These are phyloP conservation scores for Mastomys natalensis DNA, from an alignment of 2,113 vertebrate species.

Conservation along the genomic window DNA sequence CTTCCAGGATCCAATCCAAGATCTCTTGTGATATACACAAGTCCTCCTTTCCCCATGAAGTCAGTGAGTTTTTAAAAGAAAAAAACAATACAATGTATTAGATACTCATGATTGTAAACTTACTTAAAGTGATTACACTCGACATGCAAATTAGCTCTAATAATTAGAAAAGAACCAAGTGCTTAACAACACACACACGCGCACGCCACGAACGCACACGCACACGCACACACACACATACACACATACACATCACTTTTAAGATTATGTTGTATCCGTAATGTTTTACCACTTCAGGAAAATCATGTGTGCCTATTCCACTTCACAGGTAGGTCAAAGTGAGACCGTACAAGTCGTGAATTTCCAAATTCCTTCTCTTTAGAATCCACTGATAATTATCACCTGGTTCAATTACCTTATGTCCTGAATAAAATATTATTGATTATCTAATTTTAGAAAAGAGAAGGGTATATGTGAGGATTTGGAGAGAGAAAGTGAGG, in stretches of 20 bases:
- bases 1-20: background rate
- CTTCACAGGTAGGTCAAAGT: background rate
- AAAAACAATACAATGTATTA: background rate
- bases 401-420: background rate
- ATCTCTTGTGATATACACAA: background rate
- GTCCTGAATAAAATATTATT: background rate
- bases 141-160: background rate
- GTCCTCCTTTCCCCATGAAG: background rate
- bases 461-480: fast-evolving
- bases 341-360: background rate
- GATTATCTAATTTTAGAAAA: background rate
- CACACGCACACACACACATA: too few relatives aligned
- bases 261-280: background rate
- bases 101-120: background rate
- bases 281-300: background rate
- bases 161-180: background rate
- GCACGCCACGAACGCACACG: too few relatives aligned
- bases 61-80: background rate
- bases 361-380: background rate
- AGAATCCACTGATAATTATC: background rate
- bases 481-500: background rate
- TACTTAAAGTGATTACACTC: background rate
- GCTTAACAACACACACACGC: too few relatives aligned
- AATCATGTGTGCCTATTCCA: background rate
- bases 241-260: background rate